A percentile compares a stretch with the other conserved stretches of the same genome.
phyloP scores from a whole-genome alignment of 2,113 vertebrate species.

The Quiscalus mexicanus region DNA sequence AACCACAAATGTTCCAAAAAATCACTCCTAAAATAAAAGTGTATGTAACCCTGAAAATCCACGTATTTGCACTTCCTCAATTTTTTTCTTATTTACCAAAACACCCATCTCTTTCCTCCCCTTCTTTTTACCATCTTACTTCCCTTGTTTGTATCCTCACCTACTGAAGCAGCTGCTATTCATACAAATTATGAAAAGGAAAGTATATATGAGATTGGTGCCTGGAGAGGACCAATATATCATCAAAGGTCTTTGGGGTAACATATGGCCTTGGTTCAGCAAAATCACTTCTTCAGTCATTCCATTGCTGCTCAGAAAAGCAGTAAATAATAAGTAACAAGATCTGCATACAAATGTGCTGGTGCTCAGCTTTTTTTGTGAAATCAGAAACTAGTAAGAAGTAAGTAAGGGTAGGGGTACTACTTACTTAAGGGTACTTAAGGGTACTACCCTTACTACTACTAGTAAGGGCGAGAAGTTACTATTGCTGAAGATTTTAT shows the following conservation, averaged over 20 bases:
- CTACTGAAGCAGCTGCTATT: not conserved
- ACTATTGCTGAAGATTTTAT: not conserved
- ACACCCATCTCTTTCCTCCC: not conserved
- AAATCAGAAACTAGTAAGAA: not conserved
- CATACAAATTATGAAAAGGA: not conserved
- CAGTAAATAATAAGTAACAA: constrained; percentile 26
- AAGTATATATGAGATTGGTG: not conserved
- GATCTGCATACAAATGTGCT: not conserved
- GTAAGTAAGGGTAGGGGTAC: too few relatives aligned
- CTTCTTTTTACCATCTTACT: not conserved
- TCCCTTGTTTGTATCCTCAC: not conserved
- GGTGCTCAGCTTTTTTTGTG: not conserved
- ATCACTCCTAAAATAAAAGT: not conserved
- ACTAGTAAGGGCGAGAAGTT: too few relatives aligned
- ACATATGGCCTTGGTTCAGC: not conserved
- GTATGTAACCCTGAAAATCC: not conserved
- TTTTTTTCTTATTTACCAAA: not conserved
- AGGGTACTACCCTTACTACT: too few relatives aligned
- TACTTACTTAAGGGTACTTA: too few relatives aligned
- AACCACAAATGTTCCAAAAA: not conserved
- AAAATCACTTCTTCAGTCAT: constrained; percentile 29
- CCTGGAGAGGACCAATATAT: not conserved
- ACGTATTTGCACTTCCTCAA: not conserved
- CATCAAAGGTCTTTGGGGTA: not conserved
- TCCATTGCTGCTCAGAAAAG: not conserved